Evolutionary conservation across 2,888 invertebrate species (phyloP), one percentile per base, ranked within the genome.

Genomic region (Neria commutata): DNA sequence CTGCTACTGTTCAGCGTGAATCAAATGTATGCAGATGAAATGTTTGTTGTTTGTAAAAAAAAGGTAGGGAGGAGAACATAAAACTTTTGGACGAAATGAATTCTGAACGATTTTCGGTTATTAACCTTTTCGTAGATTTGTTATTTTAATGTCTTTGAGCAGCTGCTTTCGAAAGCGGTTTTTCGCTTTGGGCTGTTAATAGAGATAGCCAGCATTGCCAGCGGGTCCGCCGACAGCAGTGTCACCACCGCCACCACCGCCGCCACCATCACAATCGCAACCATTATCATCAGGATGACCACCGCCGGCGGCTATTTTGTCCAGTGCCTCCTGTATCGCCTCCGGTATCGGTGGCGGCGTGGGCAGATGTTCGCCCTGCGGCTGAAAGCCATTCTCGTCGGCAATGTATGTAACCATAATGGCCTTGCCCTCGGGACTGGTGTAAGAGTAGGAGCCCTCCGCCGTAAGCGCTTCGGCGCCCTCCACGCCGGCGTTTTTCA

Each of bases 311-410:
- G 77, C 77, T 53, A 78, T 69, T 60, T 72, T 75, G 59, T 78
- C 79, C 48, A 81, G 64, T 1, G 78, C 77, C 61, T 80, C 80
- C 71, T 87, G 88, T 66, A 91, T 91, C 66, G 88, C 91, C 54
- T 86, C 84, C 8, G 91, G 91, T 66, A 91, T 89, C 19, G 92
- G 91, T n/a, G 91, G 92, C 3, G 92, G 90, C 8, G 91, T 92
- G 14, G 92, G 92, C 46, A 92, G 82, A 79, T 92, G 91, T 49
- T 87, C 89, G 34, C 92, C 91, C 56, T 69, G 67, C n/a, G 81
- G 79, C 57, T 77, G 84, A 69, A 85, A 85, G 77, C 91, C 91
- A 71, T 89, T 87, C 77, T 91, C 90, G 71, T 91, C 90, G 72
- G 91, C 90, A 51, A 86, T 83, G 83, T 91, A 91, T 33, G 84